Percentiles rank a stretch among this genome's conserved stretches.
Conservation (phyloP, 2,797 vertebrate genomes). For the Vespertilio murinus region DNA sequence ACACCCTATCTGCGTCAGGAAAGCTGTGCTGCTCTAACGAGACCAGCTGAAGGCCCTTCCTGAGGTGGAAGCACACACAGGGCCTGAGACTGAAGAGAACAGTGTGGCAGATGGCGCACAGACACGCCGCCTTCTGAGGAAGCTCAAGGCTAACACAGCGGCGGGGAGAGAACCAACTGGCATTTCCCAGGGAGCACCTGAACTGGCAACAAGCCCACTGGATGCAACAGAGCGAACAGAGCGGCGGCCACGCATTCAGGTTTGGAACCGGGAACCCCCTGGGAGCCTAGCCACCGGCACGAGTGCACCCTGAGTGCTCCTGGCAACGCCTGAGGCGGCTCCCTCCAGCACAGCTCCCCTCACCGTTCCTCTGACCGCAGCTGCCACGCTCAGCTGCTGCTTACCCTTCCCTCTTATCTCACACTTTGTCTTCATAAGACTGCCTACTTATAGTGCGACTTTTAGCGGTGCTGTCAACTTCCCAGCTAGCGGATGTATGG, state of each 20-base stretch:
- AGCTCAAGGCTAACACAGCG: not conserved
- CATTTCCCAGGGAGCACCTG: slow-evolving; percentile 41
- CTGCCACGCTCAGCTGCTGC: slow-evolving; percentile 3
- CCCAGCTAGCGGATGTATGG: not conserved
- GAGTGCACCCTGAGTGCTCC: not conserved
- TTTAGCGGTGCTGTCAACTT: not conserved
- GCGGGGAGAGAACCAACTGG: not conserved
- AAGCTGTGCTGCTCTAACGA: not conserved
- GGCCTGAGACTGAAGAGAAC: not conserved
- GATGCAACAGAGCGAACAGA: not conserved
- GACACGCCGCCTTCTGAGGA: not conserved
- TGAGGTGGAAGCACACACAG: not conserved
- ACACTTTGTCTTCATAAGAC: not conserved
- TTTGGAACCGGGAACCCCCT: not conserved
- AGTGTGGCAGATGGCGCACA: not conserved
- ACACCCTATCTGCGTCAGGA: not conserved
- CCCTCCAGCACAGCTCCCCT: not conserved
- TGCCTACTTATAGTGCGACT: not conserved
- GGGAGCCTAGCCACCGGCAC: not conserved
- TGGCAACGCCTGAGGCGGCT: not conserved
- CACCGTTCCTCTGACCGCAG: not conserved
- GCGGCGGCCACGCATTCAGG: not conserved
- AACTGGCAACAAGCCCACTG: not conserved
- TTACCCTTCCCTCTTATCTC: not conserved
- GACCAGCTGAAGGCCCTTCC: not conserved